Evolutionary conservation across 1,140 invertebrate species (phyloP).

Genomic region (Brachionus rotundiformis): DNA sequence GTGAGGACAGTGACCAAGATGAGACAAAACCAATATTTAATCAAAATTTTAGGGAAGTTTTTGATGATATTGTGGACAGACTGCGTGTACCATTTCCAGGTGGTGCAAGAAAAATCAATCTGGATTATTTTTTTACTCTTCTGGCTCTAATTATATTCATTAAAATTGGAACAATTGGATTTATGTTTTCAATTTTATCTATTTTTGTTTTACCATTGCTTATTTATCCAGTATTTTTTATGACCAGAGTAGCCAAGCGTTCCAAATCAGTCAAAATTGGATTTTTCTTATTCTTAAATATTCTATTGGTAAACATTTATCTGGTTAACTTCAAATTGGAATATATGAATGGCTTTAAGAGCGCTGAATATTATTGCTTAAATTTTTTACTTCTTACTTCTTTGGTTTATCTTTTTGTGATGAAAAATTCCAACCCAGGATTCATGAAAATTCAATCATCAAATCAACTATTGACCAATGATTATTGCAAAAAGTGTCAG

Average conservation of each 20-base stretch:
- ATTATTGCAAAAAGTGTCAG: constrained; percentile 18
- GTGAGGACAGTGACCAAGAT: not conserved
- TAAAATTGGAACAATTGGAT: constrained; percentile 4
- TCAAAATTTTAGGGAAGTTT: not conserved
- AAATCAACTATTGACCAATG: not conserved
- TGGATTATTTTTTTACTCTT: not conserved
- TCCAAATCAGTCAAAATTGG: not conserved
- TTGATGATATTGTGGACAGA: not conserved
- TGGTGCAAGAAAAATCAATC: constrained; percentile 32
- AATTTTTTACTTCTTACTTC: not conserved
- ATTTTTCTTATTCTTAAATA: constrained; percentile 15
- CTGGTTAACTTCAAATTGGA: constrained; percentile 16
- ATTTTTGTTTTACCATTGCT: not conserved
- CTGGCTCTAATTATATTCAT: not conserved
- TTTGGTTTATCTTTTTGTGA: not conserved
- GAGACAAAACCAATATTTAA: not conserved
- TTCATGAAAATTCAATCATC: not conserved
- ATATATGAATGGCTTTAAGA: not conserved
- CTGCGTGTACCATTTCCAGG: constrained; percentile 24
- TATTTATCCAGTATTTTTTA: constrained; percentile 28
- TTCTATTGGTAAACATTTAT: not conserved
- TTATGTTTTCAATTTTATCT: not conserved
- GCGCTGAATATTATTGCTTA: not conserved
- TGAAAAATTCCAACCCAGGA: constrained; percentile 42
- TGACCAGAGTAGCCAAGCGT: not conserved